phyloP scores from a whole-genome alignment of 2,797 vertebrate species.

The Squalus acanthias region DNA sequence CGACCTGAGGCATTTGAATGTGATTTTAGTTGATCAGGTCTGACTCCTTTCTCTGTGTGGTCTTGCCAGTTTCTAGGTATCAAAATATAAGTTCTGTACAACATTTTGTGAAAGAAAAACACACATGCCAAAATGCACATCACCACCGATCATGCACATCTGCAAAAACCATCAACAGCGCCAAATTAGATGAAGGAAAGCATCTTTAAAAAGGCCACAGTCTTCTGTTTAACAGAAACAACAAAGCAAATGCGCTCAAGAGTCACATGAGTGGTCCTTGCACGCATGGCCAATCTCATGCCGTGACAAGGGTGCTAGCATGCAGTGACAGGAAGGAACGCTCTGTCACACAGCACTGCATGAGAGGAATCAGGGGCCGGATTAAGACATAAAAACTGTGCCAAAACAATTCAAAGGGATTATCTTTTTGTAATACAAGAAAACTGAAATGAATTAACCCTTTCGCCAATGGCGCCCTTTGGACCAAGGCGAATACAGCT shows the following conservation, averaged over 20 bases:
- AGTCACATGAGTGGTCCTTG: not conserved
- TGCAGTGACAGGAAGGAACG: not conserved
- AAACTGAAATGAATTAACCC: conserved; percentile 50
- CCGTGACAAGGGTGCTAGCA: not conserved
- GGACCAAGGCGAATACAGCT: not conserved
- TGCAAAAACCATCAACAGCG: not conserved
- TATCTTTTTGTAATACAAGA: conserved; percentile 47
- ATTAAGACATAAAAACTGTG: conserved; percentile 43
- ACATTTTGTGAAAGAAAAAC: not conserved
- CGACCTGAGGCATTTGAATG: not conserved
- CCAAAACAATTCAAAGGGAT: conserved; percentile 55
- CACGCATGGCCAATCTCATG: conserved; percentile 1
- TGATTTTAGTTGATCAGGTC: not conserved
- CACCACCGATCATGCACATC: too few species aligned
- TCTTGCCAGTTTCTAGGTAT: not conserved
- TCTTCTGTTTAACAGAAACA: not conserved
- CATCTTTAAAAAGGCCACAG: not conserved
- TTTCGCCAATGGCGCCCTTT: not conserved
- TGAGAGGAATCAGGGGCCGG: conserved; percentile 33
- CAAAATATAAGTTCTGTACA: not conserved
- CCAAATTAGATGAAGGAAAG: not conserved
- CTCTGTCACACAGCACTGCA: not conserved
- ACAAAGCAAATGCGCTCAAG: not conserved
- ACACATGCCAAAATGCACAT: not conserved
- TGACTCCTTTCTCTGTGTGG: not conserved